These are phyloP conservation scores for Cephus nigrinus DNA, from an alignment of 2,888 invertebrate species.

Conservation along the genomic window DNA sequence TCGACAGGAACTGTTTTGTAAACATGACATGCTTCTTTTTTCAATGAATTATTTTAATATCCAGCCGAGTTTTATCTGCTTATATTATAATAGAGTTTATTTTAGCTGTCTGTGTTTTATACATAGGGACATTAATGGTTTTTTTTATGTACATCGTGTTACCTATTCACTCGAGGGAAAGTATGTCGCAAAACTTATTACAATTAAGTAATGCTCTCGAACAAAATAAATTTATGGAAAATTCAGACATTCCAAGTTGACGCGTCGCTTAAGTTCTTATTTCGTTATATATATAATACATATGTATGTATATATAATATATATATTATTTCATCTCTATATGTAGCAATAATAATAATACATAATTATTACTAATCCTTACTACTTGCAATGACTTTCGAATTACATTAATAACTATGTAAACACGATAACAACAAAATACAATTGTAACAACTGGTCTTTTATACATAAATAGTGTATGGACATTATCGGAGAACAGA, in stretches of 20 bases:
- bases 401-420: constrained; percentile 22
- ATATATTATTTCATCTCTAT: constrained; percentile 22
- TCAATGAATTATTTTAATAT: neutral
- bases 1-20: neutral
- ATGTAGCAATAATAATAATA: constrained; percentile 6
- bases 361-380: constrained; percentile 5
- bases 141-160: constrained; percentile 41
- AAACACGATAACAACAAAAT: constrained; percentile 31
- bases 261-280: constrained; percentile 7
- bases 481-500: constrained; percentile 7
- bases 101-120: constrained; percentile 49
- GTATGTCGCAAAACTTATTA: constrained; percentile 30
- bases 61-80: neutral
- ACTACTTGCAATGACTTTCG: constrained; percentile 16
- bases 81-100: constrained; percentile 51
- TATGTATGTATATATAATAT: constrained; percentile 3
- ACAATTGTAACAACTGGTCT: constrained; percentile 32
- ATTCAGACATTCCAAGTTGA: neutral
- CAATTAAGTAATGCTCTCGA: constrained; percentile 16
- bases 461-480: constrained; percentile 28
- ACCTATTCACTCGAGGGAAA: constrained; percentile 29
- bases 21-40: neutral
- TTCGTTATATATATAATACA: constrained; percentile 3
- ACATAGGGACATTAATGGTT: constrained; percentile 47
- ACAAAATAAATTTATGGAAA: neutral